Evolutionary conservation across 1,140 invertebrate genomes (phyloP).

Genomic region (Pseudomyrmex flavicornis): DNA sequence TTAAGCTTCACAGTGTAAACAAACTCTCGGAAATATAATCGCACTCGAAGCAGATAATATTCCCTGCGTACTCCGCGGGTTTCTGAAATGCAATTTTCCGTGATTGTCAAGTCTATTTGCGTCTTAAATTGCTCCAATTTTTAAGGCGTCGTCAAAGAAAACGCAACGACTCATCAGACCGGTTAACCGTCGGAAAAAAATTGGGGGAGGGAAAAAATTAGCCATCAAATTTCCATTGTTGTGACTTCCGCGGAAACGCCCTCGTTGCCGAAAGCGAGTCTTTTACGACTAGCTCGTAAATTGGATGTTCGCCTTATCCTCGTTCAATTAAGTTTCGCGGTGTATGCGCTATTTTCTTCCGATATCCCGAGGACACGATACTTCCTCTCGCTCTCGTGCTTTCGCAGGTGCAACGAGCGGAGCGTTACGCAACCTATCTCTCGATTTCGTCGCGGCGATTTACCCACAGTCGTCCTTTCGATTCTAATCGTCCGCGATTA

Average conservation of each 20-base stretch:
- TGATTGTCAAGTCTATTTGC: neutral
- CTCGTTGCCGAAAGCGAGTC: neutral
- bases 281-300: neutral
- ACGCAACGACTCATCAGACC: neutral
- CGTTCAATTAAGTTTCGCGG: constrained; percentile 40
- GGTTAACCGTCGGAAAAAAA: neutral
- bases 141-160: neutral
- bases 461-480: constrained; percentile 33
- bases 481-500: constrained; percentile 56
- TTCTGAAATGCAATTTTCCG: neutral
- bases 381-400: constrained; percentile 33
- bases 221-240: neutral
- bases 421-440: constrained; percentile 13
- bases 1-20: too few relatives aligned
- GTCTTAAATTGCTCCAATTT: neutral
- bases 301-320: neutral
- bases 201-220: neutral
- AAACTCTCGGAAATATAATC: neutral
- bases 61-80: neutral
- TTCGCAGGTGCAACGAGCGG: constrained; percentile 21
- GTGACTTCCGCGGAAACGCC: neutral
- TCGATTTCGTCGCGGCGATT: constrained; percentile 2
- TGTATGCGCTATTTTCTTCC: constrained; percentile 5
- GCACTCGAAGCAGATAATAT: neutral
- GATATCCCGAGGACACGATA: constrained; percentile 21